A percentile compares a stretch with the other conserved stretches of the same genome.
Conservation (phyloP, 2,113 vertebrate species). For the Lepus europaeus region DNA sequence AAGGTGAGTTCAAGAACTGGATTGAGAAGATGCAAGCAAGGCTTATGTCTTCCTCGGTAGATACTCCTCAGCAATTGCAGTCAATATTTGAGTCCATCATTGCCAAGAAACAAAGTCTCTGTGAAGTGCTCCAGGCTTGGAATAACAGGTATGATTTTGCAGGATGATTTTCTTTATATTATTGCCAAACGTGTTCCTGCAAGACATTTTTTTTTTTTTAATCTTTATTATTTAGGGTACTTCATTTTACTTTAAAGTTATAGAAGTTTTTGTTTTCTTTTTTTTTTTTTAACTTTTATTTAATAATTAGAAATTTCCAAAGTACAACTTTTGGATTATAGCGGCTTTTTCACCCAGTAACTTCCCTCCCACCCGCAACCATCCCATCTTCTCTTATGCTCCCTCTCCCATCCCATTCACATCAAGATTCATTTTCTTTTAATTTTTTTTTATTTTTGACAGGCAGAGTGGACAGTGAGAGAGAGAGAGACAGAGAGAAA, state of each 20-base stretch:
- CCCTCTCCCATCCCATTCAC: too few species aligned
- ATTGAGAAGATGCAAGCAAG: conserved; percentile 96
- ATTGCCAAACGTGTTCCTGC: background rate
- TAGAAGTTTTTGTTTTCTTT: background rate
- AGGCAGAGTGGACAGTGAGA: too few species aligned
- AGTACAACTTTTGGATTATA: too few species aligned
- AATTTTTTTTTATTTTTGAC: too few species aligned
- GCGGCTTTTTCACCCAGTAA: too few species aligned
- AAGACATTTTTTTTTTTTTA: background rate
- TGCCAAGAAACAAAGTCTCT: conserved; percentile 97
- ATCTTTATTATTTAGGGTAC: background rate
- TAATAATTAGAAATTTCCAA: too few species aligned
- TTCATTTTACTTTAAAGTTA: conserved; percentile 24
- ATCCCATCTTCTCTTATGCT: too few species aligned
- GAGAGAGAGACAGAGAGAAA: too few species aligned
- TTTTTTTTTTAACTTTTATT: background rate
- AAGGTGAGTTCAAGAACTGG: conserved; percentile 95
- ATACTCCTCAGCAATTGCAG: conserved; percentile 95
- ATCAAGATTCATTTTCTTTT: too few species aligned
- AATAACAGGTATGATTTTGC: conserved; percentile 91
- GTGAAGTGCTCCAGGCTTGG: conserved; percentile 97
- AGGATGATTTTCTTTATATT: background rate
- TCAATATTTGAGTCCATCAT: conserved; percentile 95
- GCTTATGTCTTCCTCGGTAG: conserved; percentile 90
- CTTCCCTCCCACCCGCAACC: too few species aligned